A percentile compares a stretch with the other conserved stretches of the same genome.
Conservation (phyloP, 2,888 invertebrate species). For the Bedellia somnulentella region DNA sequence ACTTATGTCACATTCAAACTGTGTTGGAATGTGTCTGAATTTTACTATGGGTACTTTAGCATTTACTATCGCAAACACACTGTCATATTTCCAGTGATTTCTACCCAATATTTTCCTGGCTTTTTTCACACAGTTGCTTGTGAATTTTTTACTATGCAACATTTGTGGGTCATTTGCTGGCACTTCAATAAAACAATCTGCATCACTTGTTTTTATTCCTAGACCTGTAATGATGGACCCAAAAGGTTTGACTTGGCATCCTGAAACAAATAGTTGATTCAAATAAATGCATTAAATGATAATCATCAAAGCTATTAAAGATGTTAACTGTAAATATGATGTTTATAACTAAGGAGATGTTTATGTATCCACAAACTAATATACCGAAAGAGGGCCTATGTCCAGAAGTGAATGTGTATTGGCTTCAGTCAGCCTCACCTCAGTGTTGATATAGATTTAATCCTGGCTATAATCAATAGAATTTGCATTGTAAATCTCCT, state of each 20-base stretch:
- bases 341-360: background rate
- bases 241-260: slow-evolving; percentile 57
- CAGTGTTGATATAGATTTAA: too few species aligned
- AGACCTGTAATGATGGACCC: slow-evolving; percentile 76
- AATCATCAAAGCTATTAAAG: background rate
- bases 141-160: slow-evolving; percentile 9
- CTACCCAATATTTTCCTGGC: slow-evolving; percentile 35
- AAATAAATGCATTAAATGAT: background rate
- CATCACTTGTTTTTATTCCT: slow-evolving; percentile 69
- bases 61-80: slow-evolving; percentile 62
- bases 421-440: too few species aligned
- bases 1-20: slow-evolving; percentile 69
- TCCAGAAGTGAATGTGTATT: too few species aligned
- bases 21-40: slow-evolving; percentile 63
- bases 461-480: too few species aligned
- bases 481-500: too few species aligned
- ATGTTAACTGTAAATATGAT: background rate
- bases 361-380: too few species aligned
- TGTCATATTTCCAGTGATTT: slow-evolving; percentile 31
- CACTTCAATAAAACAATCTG: slow-evolving; percentile 68
- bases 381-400: too few species aligned
- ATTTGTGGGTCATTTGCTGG: slow-evolving; percentile 14
- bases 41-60: slow-evolving; percentile 80
- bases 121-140: slow-evolving; percentile 7
- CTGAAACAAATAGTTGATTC: slow-evolving; percentile 18